These are phyloP conservation scores for Drosophila nikananu DNA, from an alignment of 1,140 invertebrate species.

Conservation along the genomic window DNA sequence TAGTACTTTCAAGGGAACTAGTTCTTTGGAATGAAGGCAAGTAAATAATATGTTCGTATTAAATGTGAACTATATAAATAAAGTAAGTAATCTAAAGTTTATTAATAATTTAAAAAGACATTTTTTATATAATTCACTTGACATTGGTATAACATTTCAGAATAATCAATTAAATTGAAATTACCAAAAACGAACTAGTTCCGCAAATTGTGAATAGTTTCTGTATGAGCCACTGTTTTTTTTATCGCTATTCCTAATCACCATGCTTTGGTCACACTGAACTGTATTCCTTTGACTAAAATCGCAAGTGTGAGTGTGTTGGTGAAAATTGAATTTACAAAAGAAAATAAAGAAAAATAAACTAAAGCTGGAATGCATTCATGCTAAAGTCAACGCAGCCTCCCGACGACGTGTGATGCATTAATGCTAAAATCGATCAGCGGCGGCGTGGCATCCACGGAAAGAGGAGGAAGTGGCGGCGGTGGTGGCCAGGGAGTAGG, in stretches of 20 bases:
- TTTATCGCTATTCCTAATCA: too few species aligned
- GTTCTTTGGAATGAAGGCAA: neutral
- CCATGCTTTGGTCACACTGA: neutral
- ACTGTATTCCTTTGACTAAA: conserved; percentile 12
- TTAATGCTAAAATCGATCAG: conserved; percentile 84
- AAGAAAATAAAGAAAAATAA: neutral
- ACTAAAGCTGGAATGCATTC: conserved; percentile 4
- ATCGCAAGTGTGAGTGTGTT: conserved; percentile 3
- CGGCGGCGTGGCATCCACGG: conserved; percentile 65
- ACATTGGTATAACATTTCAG: neutral
- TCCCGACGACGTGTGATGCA: conserved; percentile 72
- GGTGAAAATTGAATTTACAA: conserved; percentile 13
- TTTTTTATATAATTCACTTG: neutral
- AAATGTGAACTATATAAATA: neutral
- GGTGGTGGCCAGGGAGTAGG: conserved; percentile 14
- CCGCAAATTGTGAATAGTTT: neutral
- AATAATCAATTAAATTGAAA: neutral
- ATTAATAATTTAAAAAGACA: too few species aligned
- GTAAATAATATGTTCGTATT: too few species aligned
- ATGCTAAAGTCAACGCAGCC: conserved; percentile 6
- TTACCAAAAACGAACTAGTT: neutral
- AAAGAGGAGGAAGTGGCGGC: conserved; percentile 43
- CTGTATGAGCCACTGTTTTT: neutral
- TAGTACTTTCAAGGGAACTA: neutral
- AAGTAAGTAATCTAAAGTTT: neutral